Conservation (phyloP, 2,888 invertebrate genomes). For the Hydropsyche betteni region DNA sequence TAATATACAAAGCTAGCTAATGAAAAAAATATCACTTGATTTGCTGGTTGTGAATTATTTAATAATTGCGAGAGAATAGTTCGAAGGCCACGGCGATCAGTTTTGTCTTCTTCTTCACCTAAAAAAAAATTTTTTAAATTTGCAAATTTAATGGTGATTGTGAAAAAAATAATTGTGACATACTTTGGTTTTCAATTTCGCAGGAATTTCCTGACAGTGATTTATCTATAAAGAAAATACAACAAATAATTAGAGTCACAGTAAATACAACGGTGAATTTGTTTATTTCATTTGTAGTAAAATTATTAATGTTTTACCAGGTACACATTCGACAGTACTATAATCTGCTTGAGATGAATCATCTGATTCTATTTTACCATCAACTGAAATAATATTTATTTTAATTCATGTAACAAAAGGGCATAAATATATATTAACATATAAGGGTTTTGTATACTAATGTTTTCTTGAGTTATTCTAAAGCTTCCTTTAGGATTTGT, state of each 20-base stretch:
- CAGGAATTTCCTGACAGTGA: background rate
- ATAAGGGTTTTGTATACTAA: slow-evolving; percentile 34
- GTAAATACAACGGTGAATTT: background rate
- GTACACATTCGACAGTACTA: slow-evolving; percentile 45
- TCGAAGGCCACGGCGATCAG: slow-evolving; percentile 64
- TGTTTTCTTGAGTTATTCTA: slow-evolving; percentile 49
- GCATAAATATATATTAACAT: background rate
- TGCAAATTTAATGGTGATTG: background rate
- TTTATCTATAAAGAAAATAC: slow-evolving; percentile 16
- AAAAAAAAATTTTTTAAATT: slow-evolving; percentile 6
- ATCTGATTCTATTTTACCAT: slow-evolving; percentile 50
- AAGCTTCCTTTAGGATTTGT: slow-evolving; percentile 52
- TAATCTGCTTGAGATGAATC: slow-evolving; percentile 48
- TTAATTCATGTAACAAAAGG: background rate
- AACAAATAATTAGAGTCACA: background rate
- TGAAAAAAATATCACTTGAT: slow-evolving; percentile 57
- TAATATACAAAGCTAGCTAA: background rate
- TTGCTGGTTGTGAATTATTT: slow-evolving; percentile 63
- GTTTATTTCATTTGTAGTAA: slow-evolving; percentile 7
- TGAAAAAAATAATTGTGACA: background rate
- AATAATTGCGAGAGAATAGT: slow-evolving; percentile 63
- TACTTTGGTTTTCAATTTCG: slow-evolving; percentile 30
- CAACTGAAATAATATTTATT: slow-evolving; percentile 42
- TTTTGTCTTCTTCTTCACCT: slow-evolving; percentile 63
- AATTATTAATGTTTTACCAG: slow-evolving; percentile 40